Evolutionary conservation across 2,113 vertebrate species (phyloP).

Genomic region (Alethe castanea): DNA sequence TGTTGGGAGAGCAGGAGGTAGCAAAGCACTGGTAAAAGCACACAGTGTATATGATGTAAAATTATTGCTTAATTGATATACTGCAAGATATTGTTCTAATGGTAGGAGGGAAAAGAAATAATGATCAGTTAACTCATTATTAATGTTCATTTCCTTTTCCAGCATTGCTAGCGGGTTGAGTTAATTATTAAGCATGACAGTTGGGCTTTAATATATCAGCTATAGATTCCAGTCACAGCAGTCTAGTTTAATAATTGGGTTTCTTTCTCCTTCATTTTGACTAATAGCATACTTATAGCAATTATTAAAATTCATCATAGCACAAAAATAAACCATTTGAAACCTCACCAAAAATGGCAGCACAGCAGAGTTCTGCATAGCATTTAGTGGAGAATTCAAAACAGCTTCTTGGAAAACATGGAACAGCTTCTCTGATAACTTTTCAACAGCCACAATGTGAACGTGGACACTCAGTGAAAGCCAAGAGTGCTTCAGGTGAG

Average conservation of each 20-base stretch:
- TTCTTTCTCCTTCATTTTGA: conserved; percentile 63
- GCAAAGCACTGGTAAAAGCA: neutral
- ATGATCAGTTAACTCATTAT: conserved; percentile 51
- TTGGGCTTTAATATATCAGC: conserved; percentile 53
- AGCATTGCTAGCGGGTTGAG: conserved; percentile 27
- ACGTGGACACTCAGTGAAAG: neutral
- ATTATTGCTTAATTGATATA: conserved; percentile 32
- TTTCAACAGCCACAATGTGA: neutral
- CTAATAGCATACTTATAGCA: conserved; percentile 60
- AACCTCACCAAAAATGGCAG: conserved; percentile 18
- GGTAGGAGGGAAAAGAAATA: conserved; percentile 17
- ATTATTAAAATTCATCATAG: conserved; percentile 61
- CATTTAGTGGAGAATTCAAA: neutral
- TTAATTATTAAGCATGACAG: conserved; percentile 66
- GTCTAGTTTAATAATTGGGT: conserved; percentile 67
- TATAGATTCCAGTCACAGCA: conserved; percentile 68
- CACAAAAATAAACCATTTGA: conserved; percentile 27
- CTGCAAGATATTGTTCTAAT: conserved; percentile 20
- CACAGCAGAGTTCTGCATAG: neutral
- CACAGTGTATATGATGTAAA: neutral
- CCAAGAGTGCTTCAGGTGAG: neutral
- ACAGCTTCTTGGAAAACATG: neutral
- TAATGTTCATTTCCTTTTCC: conserved; percentile 60
- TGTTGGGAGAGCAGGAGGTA: neutral
- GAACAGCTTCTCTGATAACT: neutral